A percentile compares a stretch with the other conserved stretches of the same genome.
These are phyloP conservation scores for Chionis minor DNA, from an alignment of 2,113 vertebrate species.

Conservation along the genomic window DNA sequence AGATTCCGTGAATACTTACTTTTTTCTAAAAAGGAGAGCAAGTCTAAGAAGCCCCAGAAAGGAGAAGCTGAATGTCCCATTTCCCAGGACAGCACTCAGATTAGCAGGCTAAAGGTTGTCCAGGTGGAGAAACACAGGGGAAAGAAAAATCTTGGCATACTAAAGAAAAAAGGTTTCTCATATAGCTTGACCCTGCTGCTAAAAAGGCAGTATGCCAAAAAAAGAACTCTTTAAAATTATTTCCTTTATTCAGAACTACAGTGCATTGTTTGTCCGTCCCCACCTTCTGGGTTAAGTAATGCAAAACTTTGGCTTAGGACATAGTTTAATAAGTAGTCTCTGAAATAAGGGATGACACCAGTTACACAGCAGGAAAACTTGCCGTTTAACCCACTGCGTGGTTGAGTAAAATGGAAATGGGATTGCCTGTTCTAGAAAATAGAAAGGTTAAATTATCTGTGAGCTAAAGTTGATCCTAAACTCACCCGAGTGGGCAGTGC, in stretches of 20 bases:
- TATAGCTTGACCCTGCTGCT: neutral
- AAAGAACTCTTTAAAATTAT: neutral
- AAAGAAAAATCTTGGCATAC: neutral
- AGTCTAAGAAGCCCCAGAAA: neutral
- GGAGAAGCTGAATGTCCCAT: neutral
- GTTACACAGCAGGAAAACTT: neutral
- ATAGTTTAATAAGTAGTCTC: neutral
- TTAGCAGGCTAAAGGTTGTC: neutral
- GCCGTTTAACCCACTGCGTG: neutral
- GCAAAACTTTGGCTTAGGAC: neutral
- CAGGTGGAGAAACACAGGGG: neutral
- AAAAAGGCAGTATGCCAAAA: neutral
- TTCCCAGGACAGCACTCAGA: neutral
- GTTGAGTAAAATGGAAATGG: neutral
- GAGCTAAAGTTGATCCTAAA: constrained; percentile 34
- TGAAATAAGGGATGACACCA: neutral
- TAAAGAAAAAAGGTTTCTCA: neutral
- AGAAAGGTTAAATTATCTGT: constrained; percentile 16
- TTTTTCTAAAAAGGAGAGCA: neutral
- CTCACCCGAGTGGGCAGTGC: neutral
- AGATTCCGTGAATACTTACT: neutral
- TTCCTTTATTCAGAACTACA: neutral
- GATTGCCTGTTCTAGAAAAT: neutral
- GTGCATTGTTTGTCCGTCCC: neutral
- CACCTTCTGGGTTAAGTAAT: neutral